These are phyloP conservation scores for Scolopax mira DNA, from an alignment of 2,113 vertebrate species.

Conservation along the genomic window DNA sequence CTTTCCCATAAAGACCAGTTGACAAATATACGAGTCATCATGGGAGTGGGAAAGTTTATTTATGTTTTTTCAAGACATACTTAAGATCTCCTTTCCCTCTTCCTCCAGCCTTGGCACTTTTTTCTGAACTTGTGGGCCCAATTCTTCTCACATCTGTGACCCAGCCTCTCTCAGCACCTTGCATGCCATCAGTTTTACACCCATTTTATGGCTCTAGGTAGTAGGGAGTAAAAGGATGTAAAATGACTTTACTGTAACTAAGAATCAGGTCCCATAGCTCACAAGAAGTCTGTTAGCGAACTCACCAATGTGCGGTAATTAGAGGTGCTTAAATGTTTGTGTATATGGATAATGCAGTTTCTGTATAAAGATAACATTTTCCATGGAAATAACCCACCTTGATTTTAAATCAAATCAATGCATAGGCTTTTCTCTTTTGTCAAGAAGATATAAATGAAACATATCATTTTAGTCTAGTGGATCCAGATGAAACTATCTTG, in stretches of 20 bases:
- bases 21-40: not conserved
- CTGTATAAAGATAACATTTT: not conserved
- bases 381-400: too few species aligned
- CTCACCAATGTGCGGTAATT: not conserved
- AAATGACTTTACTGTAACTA: not conserved
- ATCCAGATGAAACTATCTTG: not conserved
- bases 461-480: not conserved
- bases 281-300: not conserved
- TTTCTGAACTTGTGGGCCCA: not conserved
- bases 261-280: not conserved
- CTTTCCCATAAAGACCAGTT: not conserved
- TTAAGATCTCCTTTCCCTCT: not conserved
- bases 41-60: not conserved
- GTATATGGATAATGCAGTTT: not conserved
- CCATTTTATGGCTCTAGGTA: not conserved
- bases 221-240: not conserved
- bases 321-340: constrained; percentile 14
- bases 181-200: not conserved
- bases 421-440: not conserved
- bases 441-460: not conserved
- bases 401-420: not conserved
- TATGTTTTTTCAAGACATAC: not conserved
- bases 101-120: not conserved
- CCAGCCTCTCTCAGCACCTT: not conserved
- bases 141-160: not conserved